Percentiles rank a stretch among this genome's conserved stretches.
phyloP scores from a whole-genome alignment of 2,797 vertebrate genomes.

The Enteromius anoplus region DNA sequence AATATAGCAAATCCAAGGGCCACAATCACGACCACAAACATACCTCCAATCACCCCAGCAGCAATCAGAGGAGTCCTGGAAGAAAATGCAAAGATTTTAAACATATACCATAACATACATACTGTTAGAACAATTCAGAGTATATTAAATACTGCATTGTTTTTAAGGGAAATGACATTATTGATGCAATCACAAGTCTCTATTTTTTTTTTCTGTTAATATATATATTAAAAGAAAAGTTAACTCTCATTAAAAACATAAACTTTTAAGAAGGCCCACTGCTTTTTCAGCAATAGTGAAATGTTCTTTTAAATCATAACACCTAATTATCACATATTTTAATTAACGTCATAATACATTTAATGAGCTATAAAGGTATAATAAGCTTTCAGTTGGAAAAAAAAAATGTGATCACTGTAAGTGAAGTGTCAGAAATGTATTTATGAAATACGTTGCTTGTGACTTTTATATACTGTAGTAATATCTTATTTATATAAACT shows the following conservation, averaged over 20 bases:
- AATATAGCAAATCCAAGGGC: constrained; percentile 91
- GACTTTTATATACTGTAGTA: neutral
- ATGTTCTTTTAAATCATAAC: constrained; percentile 12
- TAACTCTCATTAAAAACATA: neutral
- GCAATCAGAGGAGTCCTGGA: constrained; percentile 94
- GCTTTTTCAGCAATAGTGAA: neutral
- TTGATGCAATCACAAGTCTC: neutral
- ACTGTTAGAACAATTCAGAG: neutral
- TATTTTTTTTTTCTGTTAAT: neutral
- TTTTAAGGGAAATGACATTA: neutral
- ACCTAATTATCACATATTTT: neutral
- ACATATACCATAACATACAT: neutral
- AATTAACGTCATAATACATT: neutral
- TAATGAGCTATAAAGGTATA: neutral
- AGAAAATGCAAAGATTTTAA: neutral
- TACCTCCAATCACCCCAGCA: constrained; percentile 90
- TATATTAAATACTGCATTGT: neutral
- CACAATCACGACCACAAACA: constrained; percentile 93
- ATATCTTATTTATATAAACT: neutral
- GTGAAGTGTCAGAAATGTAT: neutral
- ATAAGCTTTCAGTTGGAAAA: too few relatives aligned
- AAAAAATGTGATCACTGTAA: neutral
- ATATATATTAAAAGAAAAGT: neutral
- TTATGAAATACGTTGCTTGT: neutral
- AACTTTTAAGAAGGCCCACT: neutral